Evolutionary conservation across 2,113 vertebrate species (phyloP), one percentile per base, ranked within the genome.

Genomic region (Barbus barbus): DNA sequence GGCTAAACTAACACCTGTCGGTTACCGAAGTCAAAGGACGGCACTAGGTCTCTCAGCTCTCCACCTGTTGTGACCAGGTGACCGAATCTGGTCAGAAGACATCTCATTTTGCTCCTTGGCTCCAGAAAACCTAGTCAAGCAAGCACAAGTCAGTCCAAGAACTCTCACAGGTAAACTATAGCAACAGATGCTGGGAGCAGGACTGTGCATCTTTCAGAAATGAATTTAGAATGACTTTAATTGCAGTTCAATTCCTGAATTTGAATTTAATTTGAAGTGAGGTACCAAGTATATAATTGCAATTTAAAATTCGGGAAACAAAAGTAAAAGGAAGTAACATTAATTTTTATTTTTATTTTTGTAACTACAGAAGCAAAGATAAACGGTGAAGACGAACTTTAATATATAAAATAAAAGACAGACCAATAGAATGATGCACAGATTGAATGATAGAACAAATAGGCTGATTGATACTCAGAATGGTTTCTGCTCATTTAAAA

Each of bases 41-140:
- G 36, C 4, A 16, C 77, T 26, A 61, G 12, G 36, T 41, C 77
- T 78, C 77, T 20, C 56, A 3, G 77, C 33, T 41, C 76, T 78
- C 53, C 76, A 41, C 24, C 56, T 28, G 77, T 18, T 36, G 0
- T 8, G n/a, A 78, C 60, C 33, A 78, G 36, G 56, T 63, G 56
- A 44, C n/a, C n/a, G 4, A 61, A 78, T 44, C 77, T 78, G 77
- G 8, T 78, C 56, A 44, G 38, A 78, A 28, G n/a, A 61, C 56
- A 44, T 78, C 56, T 61, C 14, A 18, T 26, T 61, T 78, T 18
- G 7, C 22, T n/a, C 22, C 22, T 56, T 56, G 48, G 28, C 48
- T 36, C 13, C 48, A 53, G 48, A 33, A 31, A 33, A 53, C 4
- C 46, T 38, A 78, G 20, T 24, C 76, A 12, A 26, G 33, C 76